Percentiles rank a stretch among this genome's conserved stretches.
Evolutionary conservation across 2,888 invertebrate species (phyloP).

Genomic region (Smittia aterrima): DNA sequence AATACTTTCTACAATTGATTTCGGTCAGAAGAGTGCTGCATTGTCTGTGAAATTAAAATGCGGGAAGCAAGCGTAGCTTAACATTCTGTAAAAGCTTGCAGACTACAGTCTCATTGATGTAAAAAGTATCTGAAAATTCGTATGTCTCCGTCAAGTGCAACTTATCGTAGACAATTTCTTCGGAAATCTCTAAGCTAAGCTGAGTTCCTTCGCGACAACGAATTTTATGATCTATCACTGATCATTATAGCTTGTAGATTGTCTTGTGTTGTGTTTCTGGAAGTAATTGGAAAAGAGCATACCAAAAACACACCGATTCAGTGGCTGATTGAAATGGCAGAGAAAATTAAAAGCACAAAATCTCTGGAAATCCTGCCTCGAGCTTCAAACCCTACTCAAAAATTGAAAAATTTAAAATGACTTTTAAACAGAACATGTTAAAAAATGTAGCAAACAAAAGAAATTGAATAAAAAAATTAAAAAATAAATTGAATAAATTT

Average conservation of each 20-base stretch:
- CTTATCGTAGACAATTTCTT: conserved; percentile 13
- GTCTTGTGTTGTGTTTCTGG: conserved; percentile 82
- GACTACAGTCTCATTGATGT: not conserved
- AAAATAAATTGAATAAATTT: too few species aligned
- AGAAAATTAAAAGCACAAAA: not conserved
- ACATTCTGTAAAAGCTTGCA: too few species aligned
- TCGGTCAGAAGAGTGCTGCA: conserved; percentile 25
- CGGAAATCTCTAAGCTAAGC: not conserved
- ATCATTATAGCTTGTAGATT: conserved; percentile 23
- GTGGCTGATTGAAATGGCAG: conserved; percentile 18
- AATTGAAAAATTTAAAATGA: too few species aligned
- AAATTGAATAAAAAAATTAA: too few species aligned
- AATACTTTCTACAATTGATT: conserved; percentile 38
- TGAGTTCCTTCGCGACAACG: not conserved
- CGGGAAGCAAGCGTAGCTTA: too few species aligned
- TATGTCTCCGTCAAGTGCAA: not conserved
- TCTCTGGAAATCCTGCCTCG: too few species aligned
- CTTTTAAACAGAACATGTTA: too few species aligned
- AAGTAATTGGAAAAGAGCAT: conserved; percentile 80
- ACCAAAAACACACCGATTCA: conserved; percentile 79
- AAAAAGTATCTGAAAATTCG: not conserved
- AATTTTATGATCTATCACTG: conserved; percentile 5
- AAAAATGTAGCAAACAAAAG: too few species aligned
- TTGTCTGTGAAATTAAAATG: not conserved
- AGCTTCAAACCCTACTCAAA: too few species aligned